Percentiles rank a stretch among this genome's conserved stretches.
Evolutionary conservation across 2,888 invertebrate species (phyloP).

Genomic region (Hipparchia semele): DNA sequence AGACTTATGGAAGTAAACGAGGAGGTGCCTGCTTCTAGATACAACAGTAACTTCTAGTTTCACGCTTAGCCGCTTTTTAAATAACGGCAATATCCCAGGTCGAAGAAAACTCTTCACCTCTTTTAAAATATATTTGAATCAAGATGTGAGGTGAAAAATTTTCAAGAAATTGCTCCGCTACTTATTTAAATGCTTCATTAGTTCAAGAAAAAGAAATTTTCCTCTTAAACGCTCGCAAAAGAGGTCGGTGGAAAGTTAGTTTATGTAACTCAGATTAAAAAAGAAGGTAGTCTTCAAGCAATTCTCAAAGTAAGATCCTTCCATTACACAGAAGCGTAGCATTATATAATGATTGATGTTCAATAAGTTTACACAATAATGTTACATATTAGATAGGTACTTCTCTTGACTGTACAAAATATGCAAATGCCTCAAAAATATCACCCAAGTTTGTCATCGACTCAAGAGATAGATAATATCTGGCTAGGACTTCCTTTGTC

Average conservation of each 20-base stretch:
- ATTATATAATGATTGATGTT: not conserved
- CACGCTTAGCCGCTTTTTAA: too few relatives aligned
- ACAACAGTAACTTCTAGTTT: too few relatives aligned
- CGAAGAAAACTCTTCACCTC: not conserved
- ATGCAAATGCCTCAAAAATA: too few relatives aligned
- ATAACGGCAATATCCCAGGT: too few relatives aligned
- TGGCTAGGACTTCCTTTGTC: too few relatives aligned
- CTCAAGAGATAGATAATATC: too few relatives aligned
- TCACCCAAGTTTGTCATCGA: too few relatives aligned
- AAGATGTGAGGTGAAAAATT: not conserved
- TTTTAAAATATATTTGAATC: not conserved
- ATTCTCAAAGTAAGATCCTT: slow-evolving; percentile 2
- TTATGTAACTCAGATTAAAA: slow-evolving; percentile 6
- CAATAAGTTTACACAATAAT: not conserved
- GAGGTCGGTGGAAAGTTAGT: slow-evolving; percentile 8
- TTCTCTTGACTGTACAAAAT: too few relatives aligned
- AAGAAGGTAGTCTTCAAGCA: not conserved
- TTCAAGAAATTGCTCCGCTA: slow-evolving; percentile 3
- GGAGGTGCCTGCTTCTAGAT: too few relatives aligned
- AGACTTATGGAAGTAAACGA: too few relatives aligned
- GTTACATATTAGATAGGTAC: too few relatives aligned
- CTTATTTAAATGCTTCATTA: slow-evolving; percentile 21
- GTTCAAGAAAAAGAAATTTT: slow-evolving; percentile 13
- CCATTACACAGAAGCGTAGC: not conserved
- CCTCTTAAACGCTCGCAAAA: slow-evolving; percentile 14